Evolutionary conservation across 2,797 vertebrate genomes (phyloP), one percentile per base, ranked within the genome.

Genomic region (Tapera naevia): DNA sequence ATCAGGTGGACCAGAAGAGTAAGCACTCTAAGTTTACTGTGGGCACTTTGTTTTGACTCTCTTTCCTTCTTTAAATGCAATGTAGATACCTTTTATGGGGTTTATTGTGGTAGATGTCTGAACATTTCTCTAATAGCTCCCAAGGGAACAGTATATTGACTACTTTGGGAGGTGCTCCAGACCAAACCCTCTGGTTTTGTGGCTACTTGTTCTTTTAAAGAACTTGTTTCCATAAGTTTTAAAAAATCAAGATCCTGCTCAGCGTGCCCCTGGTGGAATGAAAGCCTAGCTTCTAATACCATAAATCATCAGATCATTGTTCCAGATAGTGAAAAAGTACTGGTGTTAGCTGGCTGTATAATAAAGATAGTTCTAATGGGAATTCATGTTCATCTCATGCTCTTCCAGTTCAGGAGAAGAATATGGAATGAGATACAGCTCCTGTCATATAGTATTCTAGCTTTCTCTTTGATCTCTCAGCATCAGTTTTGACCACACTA

Each of bases 301-400:
- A 45, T 92, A 91, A 92, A 91, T 91, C 89, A 92, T 92, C 67
- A 85, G 48, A 76, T 91, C 75, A 45, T 89, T 91, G 64, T 96
- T 96, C 84, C 92, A 92, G 85, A 80, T 85, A 92, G 79, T 91
- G 87, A 75, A 80, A 85, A 95, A 83, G 32, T 80, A 80, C 48
- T 83, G 79, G 72, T 91, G 87, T 73, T 96, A 88, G 65, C 75
- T 89, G 89, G 53, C 79, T 91, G 69, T 92, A 74, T 88, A 94
- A 93, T 94, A 88, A 95, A 91, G 39, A 69, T 78, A 18, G 48
- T 86, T 89, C 87, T 95, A 94, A 95, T 83, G 91, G 92, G 91
- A 96, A 93, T 94, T 91, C 45, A 16, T 89, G 94, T 76, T 95
- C 79, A n/a, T 91, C 92, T 94, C 67, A 86, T 88, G 57, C 57